Evolutionary conservation across 2,113 vertebrate species (phyloP), one percentile per base, ranked within the genome.

Genomic region (Melanerpes aurifrons): DNA sequence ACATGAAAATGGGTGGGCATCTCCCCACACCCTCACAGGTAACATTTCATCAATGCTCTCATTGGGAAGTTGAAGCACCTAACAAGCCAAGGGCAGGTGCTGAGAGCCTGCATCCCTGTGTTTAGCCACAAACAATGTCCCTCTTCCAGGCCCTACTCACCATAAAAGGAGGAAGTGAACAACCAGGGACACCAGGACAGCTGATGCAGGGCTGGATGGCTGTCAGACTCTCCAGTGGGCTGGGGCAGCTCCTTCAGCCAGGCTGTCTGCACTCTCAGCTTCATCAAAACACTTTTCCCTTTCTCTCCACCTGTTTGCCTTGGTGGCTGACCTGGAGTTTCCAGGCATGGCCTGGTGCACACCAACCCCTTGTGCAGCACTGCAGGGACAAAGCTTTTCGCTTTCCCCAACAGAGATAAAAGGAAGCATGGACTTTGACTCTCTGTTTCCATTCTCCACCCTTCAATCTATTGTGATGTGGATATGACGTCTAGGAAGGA

Each of bases 141-240:
- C 43, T 35, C 32, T 11, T 4, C 4, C 3, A 31, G 86, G 4
- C 50, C 77, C 54, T 11, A 1, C 21, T 3, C 59, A 56, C 74
- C 69, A 12, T 2, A 24, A 31, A 70, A 2, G 68, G 53, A 22
- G 43, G 11, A 4, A 21, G 54, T 1, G 32, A 74, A 47, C 20
- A 72, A 3, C 25, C 1, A 0, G 28, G 12, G 6, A 37, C 66
- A 6, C 1, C 1, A 4, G 26, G 7, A 11, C 35, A 4, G 66
- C 73, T 14, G 68, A 7, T 1, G 29, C 3, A 35, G 40, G 3
- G 12, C 61, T 16, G 64, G 48, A 1, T 69, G 68, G 6, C 6
- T 13, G 57, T 53, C 70, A 57, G 77, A 35, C 48, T 67, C 43
- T 8, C 75, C 90, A 43, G 45, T 0, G 9, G 63, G 87, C 71